Evolutionary conservation across 2,797 vertebrate genomes (phyloP).

Genomic region (Echiichthys vipera): DNA sequence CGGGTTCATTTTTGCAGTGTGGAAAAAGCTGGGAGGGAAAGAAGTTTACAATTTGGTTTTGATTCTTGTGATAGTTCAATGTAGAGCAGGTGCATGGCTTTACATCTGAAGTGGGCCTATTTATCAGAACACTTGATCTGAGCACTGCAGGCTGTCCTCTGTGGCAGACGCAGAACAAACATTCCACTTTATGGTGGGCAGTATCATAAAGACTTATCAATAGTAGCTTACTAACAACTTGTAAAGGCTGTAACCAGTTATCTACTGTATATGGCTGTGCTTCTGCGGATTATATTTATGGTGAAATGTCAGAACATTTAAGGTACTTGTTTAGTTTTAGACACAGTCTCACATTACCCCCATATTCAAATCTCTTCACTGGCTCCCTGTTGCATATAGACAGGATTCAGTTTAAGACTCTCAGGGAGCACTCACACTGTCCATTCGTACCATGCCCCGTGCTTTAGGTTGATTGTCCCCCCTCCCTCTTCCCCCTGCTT

Average conservation of each 20-base stretch:
- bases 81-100: background rate
- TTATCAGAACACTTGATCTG: background rate
- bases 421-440: too few species aligned
- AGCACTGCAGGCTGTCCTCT: background rate
- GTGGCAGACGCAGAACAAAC: background rate
- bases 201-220: background rate
- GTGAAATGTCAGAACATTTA: background rate
- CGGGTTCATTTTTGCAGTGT: conserved; percentile 23
- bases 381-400: too few species aligned
- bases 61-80: conserved; percentile 19
- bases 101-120: background rate
- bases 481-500: too few species aligned
- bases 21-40: conserved; percentile 12
- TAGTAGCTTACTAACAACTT: background rate
- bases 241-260: background rate
- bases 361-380: too few species aligned
- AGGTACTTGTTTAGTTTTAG: too few species aligned
- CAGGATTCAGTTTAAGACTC: too few species aligned
- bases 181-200: background rate
- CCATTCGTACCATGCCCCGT: too few species aligned
- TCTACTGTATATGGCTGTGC: background rate
- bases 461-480: too few species aligned
- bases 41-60: conserved; percentile 1
- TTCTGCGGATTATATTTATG: background rate
- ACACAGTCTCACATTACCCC: too few species aligned